A percentile compares a stretch with the other conserved stretches of the same genome.
These are phyloP conservation scores for Crypturellus undulatus DNA, from an alignment of 2,113 vertebrate genomes.

Conservation along the genomic window DNA sequence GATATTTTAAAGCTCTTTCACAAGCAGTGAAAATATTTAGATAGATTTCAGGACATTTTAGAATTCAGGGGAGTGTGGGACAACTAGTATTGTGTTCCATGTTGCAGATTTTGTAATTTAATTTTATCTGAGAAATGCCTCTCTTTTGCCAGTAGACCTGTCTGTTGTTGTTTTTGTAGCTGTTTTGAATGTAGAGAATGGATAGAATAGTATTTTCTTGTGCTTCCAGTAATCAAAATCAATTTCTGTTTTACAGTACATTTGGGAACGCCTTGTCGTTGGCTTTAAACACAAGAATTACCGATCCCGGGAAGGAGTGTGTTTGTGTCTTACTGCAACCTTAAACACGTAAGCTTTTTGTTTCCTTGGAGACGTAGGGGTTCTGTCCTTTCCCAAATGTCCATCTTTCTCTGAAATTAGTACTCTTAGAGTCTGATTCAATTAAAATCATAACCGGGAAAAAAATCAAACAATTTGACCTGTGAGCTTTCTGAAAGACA, in stretches of 20 bases:
- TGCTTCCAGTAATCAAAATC: constrained; percentile 27
- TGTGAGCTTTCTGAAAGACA: background rate
- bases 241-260: constrained; percentile 81
- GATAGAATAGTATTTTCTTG: background rate
- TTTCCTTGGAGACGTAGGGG: constrained; percentile 20
- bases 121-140: background rate
- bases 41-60: background rate
- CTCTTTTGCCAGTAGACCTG: background rate
- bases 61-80: background rate
- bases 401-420: background rate
- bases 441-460: background rate
- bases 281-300: constrained; percentile 99
- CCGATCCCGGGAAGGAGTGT: constrained; percentile 93
- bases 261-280: constrained; percentile 92
- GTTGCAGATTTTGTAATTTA: background rate
- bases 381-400: constrained; percentile 8
- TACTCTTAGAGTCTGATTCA: background rate
- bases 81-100: background rate
- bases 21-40: background rate
- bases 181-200: background rate
- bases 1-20: background rate
- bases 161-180: background rate
- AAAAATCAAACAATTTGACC: background rate
- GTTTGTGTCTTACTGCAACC: constrained; percentile 91
- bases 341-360: constrained; percentile 88